Conservation (phyloP, 64 coral and sea anemone genomes). For the Montipora cactus region DNA sequence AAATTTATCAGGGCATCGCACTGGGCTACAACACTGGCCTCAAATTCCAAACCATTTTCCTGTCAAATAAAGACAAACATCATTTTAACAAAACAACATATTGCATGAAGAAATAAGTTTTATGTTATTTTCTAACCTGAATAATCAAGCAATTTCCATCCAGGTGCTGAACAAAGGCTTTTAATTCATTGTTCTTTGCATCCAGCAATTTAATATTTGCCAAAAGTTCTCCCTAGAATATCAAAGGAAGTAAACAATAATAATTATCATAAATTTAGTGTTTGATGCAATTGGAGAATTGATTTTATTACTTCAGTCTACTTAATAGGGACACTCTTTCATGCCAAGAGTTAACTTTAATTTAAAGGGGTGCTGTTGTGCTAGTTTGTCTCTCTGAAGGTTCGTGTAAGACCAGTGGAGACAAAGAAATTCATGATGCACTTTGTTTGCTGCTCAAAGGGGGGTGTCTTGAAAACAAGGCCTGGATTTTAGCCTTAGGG, state of each 20-base stretch:
- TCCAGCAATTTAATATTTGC: constrained; percentile 51
- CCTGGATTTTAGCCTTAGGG: too few relatives aligned
- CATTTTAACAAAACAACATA: background rate
- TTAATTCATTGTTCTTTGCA: constrained; percentile 50
- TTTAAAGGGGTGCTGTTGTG: too few relatives aligned
- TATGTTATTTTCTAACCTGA: constrained; percentile 44
- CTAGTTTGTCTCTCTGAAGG: too few relatives aligned
- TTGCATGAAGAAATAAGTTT: background rate
- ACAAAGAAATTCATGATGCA: too few relatives aligned
- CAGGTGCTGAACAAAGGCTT: constrained; percentile 50
- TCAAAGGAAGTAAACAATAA: background rate
- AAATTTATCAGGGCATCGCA: constrained; percentile 92
- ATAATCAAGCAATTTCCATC: constrained; percentile 49
- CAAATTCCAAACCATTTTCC: constrained; percentile 99
- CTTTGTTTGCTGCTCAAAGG: too few relatives aligned
- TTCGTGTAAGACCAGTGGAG: too few relatives aligned
- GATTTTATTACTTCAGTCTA: too few relatives aligned
- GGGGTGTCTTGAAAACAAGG: too few relatives aligned
- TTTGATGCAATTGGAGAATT: too few relatives aligned
- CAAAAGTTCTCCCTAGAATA: constrained; percentile 56
- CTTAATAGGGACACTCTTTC: too few relatives aligned
- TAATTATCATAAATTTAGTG: too few relatives aligned
- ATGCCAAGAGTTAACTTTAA: too few relatives aligned
- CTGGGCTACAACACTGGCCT: constrained; percentile 96
- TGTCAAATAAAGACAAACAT: constrained; percentile 7